Conservation (phyloP, 2,797 vertebrate species). For the Lepilemur septentrionalis region DNA sequence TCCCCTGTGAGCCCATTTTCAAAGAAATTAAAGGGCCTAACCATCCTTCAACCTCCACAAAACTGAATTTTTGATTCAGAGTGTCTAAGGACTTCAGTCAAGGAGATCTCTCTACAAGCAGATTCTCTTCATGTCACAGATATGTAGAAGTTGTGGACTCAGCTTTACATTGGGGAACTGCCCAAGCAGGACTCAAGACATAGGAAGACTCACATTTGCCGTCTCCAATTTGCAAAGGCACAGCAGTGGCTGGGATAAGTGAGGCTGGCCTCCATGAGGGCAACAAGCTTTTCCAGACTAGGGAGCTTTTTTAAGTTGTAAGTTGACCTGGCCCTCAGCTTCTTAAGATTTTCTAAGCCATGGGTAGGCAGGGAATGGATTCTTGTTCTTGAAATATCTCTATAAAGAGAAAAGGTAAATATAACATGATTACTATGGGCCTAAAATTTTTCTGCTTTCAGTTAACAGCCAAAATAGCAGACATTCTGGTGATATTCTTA, state of each 20-base stretch:
- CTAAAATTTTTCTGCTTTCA: not conserved
- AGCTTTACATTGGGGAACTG: not conserved
- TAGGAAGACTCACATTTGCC: constrained; percentile 84
- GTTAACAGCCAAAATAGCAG: not conserved
- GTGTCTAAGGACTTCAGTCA: not conserved
- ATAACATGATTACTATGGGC: not conserved
- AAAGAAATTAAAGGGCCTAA: not conserved
- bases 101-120: not conserved
- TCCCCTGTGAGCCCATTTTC: not conserved
- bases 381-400: constrained; percentile 94
- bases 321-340: constrained; percentile 89
- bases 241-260: constrained; percentile 98
- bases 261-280: constrained; percentile 91
- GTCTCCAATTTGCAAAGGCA: constrained; percentile 93
- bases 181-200: not conserved
- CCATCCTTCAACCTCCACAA: not conserved
- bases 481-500: not conserved
- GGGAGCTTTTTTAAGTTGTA: constrained; percentile 94
- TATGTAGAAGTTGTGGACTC: not conserved
- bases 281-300: constrained; percentile 87
- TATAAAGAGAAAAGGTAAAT: constrained; percentile 82
- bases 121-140: not conserved
- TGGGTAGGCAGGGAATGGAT: constrained; percentile 89
- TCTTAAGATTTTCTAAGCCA: constrained; percentile 91
- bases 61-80: not conserved